These are phyloP conservation scores for Amphipyra tragopoginis DNA, from an alignment of 2,888 invertebrate species.

Conservation along the genomic window DNA sequence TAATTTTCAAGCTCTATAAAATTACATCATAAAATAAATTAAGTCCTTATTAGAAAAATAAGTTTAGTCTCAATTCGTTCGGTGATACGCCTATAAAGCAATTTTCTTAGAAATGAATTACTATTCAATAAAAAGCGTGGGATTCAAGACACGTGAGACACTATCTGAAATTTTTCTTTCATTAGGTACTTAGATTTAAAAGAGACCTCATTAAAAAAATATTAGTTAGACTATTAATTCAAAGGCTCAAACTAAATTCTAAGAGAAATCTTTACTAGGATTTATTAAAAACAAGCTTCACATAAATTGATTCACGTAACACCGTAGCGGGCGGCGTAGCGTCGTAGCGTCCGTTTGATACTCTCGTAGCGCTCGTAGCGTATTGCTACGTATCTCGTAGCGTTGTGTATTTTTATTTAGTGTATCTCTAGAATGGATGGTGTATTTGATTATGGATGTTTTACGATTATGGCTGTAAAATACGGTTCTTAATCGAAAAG, in stretches of 20 bases:
- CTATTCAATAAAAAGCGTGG: slow-evolving; percentile 9
- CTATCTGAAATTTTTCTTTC: slow-evolving; percentile 25
- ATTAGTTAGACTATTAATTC: too few species aligned
- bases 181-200: slow-evolving; percentile 4
- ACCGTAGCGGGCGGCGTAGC: slow-evolving; percentile 24
- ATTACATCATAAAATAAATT: too few species aligned
- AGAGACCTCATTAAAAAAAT: too few species aligned
- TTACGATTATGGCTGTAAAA: slow-evolving; percentile 37
- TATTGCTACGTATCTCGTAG: slow-evolving; percentile 32
- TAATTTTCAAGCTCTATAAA: not conserved
- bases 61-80: not conserved
- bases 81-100: not conserved
- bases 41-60: not conserved
- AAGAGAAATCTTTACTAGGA: too few species aligned
- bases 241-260: too few species aligned
- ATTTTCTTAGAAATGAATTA: slow-evolving; percentile 10
- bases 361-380: slow-evolving; percentile 52
- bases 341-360: slow-evolving; percentile 30
- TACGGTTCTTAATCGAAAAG: slow-evolving; percentile 31
- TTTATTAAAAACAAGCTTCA: slow-evolving; percentile 26
- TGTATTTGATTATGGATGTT: slow-evolving; percentile 43
- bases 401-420: slow-evolving; percentile 48
- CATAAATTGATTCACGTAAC: too few species aligned
- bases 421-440: slow-evolving; percentile 27
- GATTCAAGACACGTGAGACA: slow-evolving; percentile 14